Evolutionary conservation across 2,113 vertebrate species (phyloP).

Genomic region (Panthera tigris): DNA sequence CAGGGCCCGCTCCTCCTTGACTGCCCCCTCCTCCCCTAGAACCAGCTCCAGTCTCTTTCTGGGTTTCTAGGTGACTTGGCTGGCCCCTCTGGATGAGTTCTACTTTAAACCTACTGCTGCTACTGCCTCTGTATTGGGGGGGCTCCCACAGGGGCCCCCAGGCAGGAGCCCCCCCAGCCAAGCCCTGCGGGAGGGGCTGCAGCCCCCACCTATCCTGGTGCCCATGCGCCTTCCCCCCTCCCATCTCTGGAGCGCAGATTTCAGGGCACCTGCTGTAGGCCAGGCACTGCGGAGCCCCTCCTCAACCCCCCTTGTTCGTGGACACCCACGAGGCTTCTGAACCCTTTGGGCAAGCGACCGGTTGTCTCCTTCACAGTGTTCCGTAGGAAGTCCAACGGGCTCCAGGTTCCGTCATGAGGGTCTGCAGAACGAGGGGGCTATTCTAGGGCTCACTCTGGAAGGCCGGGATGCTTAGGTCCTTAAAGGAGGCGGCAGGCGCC

Average conservation of each 20-base stretch:
- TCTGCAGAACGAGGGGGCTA: background rate
- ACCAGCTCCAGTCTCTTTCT: slow-evolving; percentile 74
- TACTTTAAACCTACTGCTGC: slow-evolving; percentile 79
- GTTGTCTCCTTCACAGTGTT: background rate
- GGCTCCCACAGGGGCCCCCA: slow-evolving; percentile 76
- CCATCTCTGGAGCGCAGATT: slow-evolving; percentile 55
- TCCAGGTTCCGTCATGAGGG: background rate
- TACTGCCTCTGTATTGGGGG: slow-evolving; percentile 75
- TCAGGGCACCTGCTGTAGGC: slow-evolving; percentile 72
- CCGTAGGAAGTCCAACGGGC: background rate
- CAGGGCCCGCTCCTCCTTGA: slow-evolving; percentile 37
- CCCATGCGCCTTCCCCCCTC: slow-evolving; percentile 41
- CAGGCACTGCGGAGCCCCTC: background rate
- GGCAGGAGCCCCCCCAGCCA: slow-evolving; percentile 74
- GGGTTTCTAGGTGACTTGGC: slow-evolving; percentile 82
- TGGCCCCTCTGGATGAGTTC: slow-evolving; percentile 82
- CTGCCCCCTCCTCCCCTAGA: slow-evolving; percentile 73
- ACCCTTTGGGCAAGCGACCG: slow-evolving; percentile 8
- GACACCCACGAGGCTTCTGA: slow-evolving; percentile 4
- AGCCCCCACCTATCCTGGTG: slow-evolving; percentile 56
- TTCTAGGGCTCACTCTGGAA: background rate
- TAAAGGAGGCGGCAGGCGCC: slow-evolving; percentile 37
- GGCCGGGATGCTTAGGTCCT: slow-evolving; percentile 32
- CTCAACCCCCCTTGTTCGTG: background rate
- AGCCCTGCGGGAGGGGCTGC: slow-evolving; percentile 78